These are phyloP conservation scores for Rhizoglyphus robini DNA, from an alignment of 1,140 invertebrate species.

Conservation along the genomic window DNA sequence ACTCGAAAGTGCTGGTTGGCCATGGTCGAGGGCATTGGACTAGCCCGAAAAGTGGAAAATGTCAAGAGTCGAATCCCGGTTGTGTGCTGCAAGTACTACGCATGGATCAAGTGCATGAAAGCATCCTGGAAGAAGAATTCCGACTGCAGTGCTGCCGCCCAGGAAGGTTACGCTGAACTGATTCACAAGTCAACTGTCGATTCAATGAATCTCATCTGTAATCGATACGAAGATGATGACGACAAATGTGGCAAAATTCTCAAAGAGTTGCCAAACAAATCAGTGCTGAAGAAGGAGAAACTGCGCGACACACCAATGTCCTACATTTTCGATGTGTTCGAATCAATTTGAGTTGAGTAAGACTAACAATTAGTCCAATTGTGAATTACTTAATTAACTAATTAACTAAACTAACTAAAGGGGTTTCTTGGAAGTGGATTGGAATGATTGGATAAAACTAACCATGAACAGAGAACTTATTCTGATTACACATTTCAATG, in stretches of 20 bases:
- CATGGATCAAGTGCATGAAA: conserved; percentile 9
- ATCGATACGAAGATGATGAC: conserved; percentile 9
- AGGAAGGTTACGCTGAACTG: background rate
- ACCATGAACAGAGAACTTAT: too few species aligned
- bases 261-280: conserved; percentile 12
- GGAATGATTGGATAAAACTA: too few species aligned
- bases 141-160: background rate
- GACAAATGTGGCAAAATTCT: background rate
- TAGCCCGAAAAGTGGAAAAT: conserved; percentile 6
- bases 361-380: too few species aligned
- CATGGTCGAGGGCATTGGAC: conserved; percentile 1
- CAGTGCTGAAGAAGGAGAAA: background rate
- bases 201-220: conserved; percentile 20
- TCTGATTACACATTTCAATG: too few species aligned
- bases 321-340: conserved; percentile 18
- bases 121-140: background rate
- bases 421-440: too few species aligned
- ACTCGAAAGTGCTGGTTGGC: conserved; percentile 5
- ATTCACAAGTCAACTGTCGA: conserved; percentile 16
- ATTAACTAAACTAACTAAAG: too few species aligned
- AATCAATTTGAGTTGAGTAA: conserved; percentile 18
- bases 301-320: conserved; percentile 7
- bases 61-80: conserved; percentile 7
- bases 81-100: conserved; percentile 14
- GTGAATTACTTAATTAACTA: too few species aligned